phyloP scores from a whole-genome alignment of 2,113 vertebrate genomes.

The Microcebus griseorufus region DNA sequence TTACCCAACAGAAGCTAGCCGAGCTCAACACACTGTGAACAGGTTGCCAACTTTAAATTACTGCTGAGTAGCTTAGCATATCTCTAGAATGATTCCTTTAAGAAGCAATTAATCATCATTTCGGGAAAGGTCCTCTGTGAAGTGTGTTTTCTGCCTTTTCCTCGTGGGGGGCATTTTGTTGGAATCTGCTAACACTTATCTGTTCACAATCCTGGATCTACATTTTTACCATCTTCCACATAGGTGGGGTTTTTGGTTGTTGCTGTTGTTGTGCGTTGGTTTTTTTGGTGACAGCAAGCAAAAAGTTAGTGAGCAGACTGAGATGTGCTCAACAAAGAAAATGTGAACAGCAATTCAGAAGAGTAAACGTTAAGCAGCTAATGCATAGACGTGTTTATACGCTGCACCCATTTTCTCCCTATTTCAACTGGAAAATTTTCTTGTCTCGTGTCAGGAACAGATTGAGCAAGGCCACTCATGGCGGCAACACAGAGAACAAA shows the following conservation, averaged over 20 bases:
- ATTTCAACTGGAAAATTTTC: not conserved
- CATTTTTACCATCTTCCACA: not conserved
- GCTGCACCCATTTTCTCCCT: not conserved
- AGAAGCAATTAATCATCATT: constrained; percentile 82
- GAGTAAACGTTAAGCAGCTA: not conserved
- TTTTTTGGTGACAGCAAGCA: not conserved
- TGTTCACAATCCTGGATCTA: not conserved
- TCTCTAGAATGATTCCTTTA: constrained; percentile 73
- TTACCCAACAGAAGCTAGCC: constrained; percentile 77
- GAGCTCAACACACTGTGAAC: constrained; percentile 72
- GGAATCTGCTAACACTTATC: constrained; percentile 44
- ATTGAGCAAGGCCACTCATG: not conserved
- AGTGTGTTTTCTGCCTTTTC: constrained; percentile 44
- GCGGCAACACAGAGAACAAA: not conserved
- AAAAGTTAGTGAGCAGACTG: not conserved
- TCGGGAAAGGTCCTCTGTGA: constrained; percentile 64
- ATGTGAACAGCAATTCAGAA: not conserved
- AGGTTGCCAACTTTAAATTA: constrained; percentile 84
- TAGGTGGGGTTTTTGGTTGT: not conserved
- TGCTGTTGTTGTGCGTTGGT: not conserved
- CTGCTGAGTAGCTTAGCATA: constrained; percentile 70
- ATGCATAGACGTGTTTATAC: not conserved
- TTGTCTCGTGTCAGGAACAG: not conserved
- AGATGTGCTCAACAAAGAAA: not conserved
- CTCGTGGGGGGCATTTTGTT: not conserved